Evolutionary conservation across 2,113 vertebrate genomes (phyloP).

Genomic region (Syrmaticus mikado): DNA sequence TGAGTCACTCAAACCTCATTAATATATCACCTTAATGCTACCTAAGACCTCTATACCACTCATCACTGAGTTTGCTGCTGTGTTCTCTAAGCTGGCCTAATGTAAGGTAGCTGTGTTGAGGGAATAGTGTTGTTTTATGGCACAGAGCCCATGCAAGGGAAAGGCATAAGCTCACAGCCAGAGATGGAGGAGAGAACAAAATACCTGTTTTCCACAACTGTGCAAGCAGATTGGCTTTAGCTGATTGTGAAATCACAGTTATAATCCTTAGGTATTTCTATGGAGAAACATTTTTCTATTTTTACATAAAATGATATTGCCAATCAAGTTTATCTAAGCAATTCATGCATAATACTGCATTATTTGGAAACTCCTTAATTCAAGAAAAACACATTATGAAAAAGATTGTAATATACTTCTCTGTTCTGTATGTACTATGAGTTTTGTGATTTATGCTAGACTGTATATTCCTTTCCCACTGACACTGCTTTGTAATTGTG

Average conservation of each 20-base stretch:
- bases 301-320: slow-evolving; percentile 15
- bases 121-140: neutral
- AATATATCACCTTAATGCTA: neutral
- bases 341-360: neutral
- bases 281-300: slow-evolving; percentile 20
- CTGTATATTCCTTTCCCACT: neutral
- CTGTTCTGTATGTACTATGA: neutral
- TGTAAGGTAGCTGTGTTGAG: neutral
- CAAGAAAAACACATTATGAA: neutral
- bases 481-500: neutral
- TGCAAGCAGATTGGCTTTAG: neutral
- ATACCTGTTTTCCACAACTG: neutral
- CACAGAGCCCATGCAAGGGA: neutral
- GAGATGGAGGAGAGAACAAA: neutral
- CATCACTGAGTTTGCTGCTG: neutral
- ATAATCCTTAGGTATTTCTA: neutral
- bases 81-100: neutral
- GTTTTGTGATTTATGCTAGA: neutral
- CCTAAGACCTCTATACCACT: neutral
- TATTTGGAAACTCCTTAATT: slow-evolving; percentile 33
- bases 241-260: slow-evolving; percentile 1
- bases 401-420: neutral
- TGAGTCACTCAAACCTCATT: neutral
- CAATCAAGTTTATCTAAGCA: slow-evolving; percentile 8
- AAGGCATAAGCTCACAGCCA: neutral